A percentile compares a stretch with the other conserved stretches of the same genome.
phyloP scores from a whole-genome alignment of 1,140 invertebrate species.

The Sitodiplosis mosellana region DNA sequence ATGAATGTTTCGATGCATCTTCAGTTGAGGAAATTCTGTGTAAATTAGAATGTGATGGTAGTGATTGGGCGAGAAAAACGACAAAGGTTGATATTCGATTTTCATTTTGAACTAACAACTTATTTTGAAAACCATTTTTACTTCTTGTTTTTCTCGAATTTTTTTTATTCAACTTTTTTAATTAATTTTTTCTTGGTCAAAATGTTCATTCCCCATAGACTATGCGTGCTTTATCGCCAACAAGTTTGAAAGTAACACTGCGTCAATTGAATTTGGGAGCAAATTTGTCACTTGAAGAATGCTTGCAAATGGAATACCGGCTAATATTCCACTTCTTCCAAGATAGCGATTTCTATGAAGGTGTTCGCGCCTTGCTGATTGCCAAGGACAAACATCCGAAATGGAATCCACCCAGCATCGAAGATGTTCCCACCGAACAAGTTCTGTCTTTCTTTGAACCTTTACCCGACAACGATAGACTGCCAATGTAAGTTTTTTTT shows the following conservation, averaged over 20 bases:
- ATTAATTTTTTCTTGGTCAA: neutral
- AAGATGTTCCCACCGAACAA: slow-evolving; percentile 47
- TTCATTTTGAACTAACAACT: too few species aligned
- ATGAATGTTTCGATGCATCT: slow-evolving; percentile 54
- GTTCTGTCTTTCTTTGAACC: slow-evolving; percentile 60
- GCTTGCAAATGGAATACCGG: slow-evolving; percentile 81
- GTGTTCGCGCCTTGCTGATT: slow-evolving; percentile 63
- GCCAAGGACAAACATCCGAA: slow-evolving; percentile 87
- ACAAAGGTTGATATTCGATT: too few species aligned
- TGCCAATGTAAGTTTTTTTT: slow-evolving; percentile 27
- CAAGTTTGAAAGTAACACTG: slow-evolving; percentile 78
- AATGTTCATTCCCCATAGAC: too few species aligned
- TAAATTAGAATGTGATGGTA: slow-evolving; percentile 52
- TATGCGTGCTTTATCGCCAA: slow-evolving; percentile 52
- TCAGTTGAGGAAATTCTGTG: slow-evolving; percentile 69
- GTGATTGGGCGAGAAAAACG: slow-evolving; percentile 58
- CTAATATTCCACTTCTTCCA: slow-evolving; percentile 45
- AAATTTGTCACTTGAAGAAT: slow-evolving; percentile 57
- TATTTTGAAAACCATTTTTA: too few species aligned
- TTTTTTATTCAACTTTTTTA: slow-evolving; percentile 20
- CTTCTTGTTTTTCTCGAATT: too few species aligned
- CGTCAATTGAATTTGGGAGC: slow-evolving; percentile 56
- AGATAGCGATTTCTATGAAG: slow-evolving; percentile 81
- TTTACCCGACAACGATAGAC: slow-evolving; percentile 45
- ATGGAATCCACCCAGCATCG: slow-evolving; percentile 65